Conservation (phyloP, 2,113 vertebrate species). For the Tamias sibiricus region DNA sequence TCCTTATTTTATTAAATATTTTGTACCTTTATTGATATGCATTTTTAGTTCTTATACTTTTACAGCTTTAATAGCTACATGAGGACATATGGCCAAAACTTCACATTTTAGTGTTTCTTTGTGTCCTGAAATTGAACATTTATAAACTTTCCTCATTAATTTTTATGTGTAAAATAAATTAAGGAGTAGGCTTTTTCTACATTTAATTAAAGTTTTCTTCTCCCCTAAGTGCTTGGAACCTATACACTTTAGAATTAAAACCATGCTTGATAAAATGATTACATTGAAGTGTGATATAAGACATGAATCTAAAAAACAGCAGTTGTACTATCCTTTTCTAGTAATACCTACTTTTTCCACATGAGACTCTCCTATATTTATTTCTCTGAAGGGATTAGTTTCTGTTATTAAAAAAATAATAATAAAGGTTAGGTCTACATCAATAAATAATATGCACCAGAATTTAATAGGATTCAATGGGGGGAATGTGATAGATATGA, state of each 20-base stretch:
- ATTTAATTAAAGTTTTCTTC: background rate
- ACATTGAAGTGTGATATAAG: background rate
- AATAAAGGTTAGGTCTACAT: background rate
- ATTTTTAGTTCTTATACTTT: constrained; percentile 12
- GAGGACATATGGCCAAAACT: background rate
- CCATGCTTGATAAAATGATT: background rate
- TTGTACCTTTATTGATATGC: background rate
- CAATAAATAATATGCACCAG: background rate
- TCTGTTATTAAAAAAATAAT: background rate
- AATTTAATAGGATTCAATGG: background rate
- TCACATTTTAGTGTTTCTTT: constrained; percentile 4
- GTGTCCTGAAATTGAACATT: constrained; percentile 16
- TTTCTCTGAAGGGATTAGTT: constrained; percentile 69
- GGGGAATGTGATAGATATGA: background rate
- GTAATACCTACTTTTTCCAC: constrained; percentile 70
- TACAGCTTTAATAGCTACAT: background rate
- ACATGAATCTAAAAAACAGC: background rate
- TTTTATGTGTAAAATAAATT: constrained; percentile 30
- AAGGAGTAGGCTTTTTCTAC: background rate
- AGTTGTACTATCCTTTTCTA: constrained; percentile 6
- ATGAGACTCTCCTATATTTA: constrained; percentile 78
- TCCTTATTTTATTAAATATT: background rate
- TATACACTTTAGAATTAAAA: background rate
- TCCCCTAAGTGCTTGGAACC: background rate
- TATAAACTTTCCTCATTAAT: constrained; percentile 23